Conservation (phyloP, 2,797 vertebrate genomes). For the Lithobates sylvaticus region DNA sequence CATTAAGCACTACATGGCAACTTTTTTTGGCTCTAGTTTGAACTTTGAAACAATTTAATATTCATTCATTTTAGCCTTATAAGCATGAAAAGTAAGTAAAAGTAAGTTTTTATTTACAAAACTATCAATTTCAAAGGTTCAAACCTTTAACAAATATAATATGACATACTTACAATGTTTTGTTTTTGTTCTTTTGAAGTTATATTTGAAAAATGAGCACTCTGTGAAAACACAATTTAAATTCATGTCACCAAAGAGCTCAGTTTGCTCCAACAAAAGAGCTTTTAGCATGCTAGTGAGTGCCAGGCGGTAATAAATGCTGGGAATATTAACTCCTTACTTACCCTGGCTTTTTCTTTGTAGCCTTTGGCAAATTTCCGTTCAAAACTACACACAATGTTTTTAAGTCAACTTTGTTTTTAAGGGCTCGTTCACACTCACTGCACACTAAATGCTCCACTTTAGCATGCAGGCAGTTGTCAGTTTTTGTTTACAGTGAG, state of each 20-base stretch:
- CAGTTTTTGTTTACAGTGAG: too few relatives aligned
- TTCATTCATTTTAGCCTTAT: neutral
- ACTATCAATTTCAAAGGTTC: neutral
- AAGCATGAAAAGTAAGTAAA: neutral
- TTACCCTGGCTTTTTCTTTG: neutral
- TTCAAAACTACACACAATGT: neutral
- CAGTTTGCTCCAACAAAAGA: slow-evolving; percentile 40
- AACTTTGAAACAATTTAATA: neutral
- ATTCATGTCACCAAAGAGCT: slow-evolving; percentile 49
- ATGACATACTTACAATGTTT: neutral
- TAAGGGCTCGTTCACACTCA: too few relatives aligned
- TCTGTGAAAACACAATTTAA: slow-evolving; percentile 45
- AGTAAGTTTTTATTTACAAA: neutral
- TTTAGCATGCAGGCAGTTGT: too few relatives aligned
- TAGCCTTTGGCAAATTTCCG: neutral
- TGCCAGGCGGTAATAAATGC: slow-evolving; percentile 6
- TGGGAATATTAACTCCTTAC: slow-evolving; percentile 26
- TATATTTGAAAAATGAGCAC: slow-evolving; percentile 18
- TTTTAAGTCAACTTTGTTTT: neutral
- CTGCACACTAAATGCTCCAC: too few relatives aligned
- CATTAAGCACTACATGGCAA: neutral
- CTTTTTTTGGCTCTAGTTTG: neutral
- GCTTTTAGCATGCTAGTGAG: slow-evolving; percentile 30
- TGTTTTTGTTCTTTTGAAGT: slow-evolving; percentile 26
- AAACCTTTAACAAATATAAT: neutral